Evolutionary conservation across 2,797 vertebrate genomes (phyloP).

Genomic region (Sebastiscus tertius): DNA sequence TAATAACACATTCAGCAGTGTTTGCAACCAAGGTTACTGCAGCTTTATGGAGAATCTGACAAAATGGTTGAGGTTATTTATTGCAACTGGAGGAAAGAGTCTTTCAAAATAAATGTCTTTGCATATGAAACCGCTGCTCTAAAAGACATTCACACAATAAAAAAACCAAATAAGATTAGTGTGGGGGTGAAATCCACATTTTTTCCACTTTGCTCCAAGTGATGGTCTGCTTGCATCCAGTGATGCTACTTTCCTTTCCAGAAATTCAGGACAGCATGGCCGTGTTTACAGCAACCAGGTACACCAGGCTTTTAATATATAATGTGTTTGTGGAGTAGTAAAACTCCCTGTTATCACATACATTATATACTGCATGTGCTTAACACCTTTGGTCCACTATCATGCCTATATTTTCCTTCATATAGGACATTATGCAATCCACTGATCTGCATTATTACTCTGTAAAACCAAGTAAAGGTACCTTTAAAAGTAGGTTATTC

Average conservation of each 20-base stretch:
- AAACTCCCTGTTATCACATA: background rate
- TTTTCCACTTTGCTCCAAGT: background rate
- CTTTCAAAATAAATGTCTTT: background rate
- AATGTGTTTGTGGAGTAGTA: background rate
- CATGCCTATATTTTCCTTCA: background rate
- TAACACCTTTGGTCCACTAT: background rate
- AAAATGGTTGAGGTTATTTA: background rate
- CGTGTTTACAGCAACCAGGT: background rate
- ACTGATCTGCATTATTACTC: background rate
- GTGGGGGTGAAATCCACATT: background rate
- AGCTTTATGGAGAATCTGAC: background rate
- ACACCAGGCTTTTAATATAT: background rate
- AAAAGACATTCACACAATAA: background rate
- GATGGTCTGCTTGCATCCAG: background rate
- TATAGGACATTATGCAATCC: too few species aligned
- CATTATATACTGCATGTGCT: background rate
- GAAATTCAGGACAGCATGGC: background rate
- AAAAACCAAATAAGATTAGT: background rate
- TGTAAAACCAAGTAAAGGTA: background rate
- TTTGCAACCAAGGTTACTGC: background rate
- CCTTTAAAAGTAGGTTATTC: background rate
- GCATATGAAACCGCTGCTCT: background rate
- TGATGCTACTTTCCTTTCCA: background rate
- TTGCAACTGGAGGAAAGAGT: background rate
- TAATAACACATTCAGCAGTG: background rate